phyloP scores from a whole-genome alignment of 2,113 vertebrate species.

The Lampris incognitus region DNA sequence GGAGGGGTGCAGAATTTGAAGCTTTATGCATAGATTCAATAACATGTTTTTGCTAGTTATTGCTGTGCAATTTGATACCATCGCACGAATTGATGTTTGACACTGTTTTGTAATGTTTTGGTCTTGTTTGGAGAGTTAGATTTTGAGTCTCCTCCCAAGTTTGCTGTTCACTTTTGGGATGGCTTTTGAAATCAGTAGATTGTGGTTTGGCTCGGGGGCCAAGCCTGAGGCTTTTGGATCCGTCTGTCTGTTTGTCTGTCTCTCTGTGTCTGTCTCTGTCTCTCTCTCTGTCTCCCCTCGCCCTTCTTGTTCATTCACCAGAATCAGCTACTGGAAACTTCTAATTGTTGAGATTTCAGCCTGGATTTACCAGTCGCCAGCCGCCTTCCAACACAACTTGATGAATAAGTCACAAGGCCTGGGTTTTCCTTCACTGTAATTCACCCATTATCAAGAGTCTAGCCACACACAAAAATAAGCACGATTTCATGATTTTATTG shows the following conservation, averaged over 20 bases:
- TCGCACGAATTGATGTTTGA: conserved; percentile 26
- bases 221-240: conserved; percentile 30
- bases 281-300: not conserved
- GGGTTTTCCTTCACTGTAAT: conserved; percentile 9
- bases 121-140: conserved; percentile 39
- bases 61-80: conserved; percentile 10
- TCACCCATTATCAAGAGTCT: not conserved
- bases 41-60: conserved; percentile 10
- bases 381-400: conserved; percentile 31
- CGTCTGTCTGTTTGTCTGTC: conserved; percentile 1
- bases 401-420: conserved; percentile 5
- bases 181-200: conserved; percentile 4
- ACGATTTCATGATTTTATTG: not conserved
- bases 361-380: conserved; percentile 33
- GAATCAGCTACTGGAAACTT: conserved; percentile 23
- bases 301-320: not conserved
- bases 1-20: not conserved
- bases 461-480: not conserved
- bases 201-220: conserved; percentile 27
- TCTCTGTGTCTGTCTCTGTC: conserved; percentile 14
- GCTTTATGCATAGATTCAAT: conserved; percentile 26
- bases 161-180: conserved; percentile 16
- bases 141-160: conserved; percentile 38
- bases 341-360: conserved; percentile 52
- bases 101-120: conserved; percentile 30